Evolutionary conservation across 2,888 invertebrate genomes (phyloP).

Genomic region (Hoplodrina ambigua): DNA sequence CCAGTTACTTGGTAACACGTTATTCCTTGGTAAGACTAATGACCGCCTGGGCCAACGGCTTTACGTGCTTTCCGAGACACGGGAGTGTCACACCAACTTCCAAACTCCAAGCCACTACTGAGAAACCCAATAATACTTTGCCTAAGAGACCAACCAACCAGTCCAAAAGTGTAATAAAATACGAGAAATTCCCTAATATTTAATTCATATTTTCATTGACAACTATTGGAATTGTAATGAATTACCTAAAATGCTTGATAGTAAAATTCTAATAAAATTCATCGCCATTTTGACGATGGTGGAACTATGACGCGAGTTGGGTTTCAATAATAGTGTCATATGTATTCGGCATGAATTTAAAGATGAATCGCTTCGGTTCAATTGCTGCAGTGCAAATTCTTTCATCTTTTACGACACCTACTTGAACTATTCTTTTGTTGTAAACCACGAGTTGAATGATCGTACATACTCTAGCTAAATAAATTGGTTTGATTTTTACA

Average conservation of each 20-base stretch:
- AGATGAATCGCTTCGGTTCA: constrained; percentile 6
- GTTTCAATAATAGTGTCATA: constrained; percentile 18
- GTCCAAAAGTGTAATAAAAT: not conserved
- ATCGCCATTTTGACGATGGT: constrained; percentile 7
- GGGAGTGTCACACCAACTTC: too few species aligned
- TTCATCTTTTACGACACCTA: constrained; percentile 2
- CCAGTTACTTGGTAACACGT: too few species aligned
- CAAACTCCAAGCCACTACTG: too few species aligned
- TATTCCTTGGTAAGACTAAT: too few species aligned
- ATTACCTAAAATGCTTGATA: constrained; percentile 12
- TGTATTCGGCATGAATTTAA: constrained; percentile 18
- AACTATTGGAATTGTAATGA: constrained; percentile 30
- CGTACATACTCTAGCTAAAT: not conserved
- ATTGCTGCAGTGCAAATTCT: constrained; percentile 23
- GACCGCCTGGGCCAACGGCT: too few species aligned
- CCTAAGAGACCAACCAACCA: too few species aligned
- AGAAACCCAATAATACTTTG: too few species aligned
- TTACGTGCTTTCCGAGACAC: too few species aligned
- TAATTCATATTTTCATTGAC: constrained; percentile 19
- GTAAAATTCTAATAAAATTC: constrained; percentile 1
- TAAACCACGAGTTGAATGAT: not conserved
- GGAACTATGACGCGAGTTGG: constrained; percentile 1
- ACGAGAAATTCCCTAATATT: not conserved
- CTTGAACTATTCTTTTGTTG: constrained; percentile 5
- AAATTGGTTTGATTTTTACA: not conserved